Percentiles rank a stretch among this genome's conserved stretches.
These are phyloP conservation scores for Coturnix japonica DNA, from an alignment of 2,113 vertebrate genomes.

Conservation along the genomic window DNA sequence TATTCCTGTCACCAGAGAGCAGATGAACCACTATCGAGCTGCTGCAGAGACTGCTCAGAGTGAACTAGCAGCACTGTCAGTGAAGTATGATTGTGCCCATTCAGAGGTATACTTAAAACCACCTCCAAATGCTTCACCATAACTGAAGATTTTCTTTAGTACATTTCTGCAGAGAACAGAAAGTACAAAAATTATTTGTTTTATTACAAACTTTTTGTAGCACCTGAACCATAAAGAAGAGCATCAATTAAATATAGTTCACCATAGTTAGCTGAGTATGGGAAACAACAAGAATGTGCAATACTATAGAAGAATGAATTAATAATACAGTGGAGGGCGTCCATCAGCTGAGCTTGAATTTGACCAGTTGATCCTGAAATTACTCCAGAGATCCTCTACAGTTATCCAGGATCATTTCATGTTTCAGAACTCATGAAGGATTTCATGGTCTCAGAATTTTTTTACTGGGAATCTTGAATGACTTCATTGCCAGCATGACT, in stretches of 20 bases:
- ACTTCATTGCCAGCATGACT: constrained; percentile 2
- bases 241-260: background rate
- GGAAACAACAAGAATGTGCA: background rate
- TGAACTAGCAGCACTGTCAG: constrained; percentile 81
- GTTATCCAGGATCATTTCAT: background rate
- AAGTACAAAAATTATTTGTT: background rate
- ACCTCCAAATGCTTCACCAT: background rate
- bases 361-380: background rate
- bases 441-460: constrained; percentile 15
- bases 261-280: background rate
- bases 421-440: background rate
- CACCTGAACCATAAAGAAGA: background rate
- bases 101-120: constrained; percentile 75
- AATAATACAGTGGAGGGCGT: background rate
- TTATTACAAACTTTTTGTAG: background rate
- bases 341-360: background rate
- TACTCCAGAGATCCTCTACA: background rate
- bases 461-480: constrained; percentile 30
- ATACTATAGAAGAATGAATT: background rate
- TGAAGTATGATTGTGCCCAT: constrained; percentile 79
- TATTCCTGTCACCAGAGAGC: constrained; percentile 73
- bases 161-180: background rate
- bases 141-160: background rate
- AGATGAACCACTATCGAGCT: constrained; percentile 76
- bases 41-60: constrained; percentile 79